Evolutionary conservation across 2,888 invertebrate genomes (phyloP), one percentile per base, ranked within the genome.

Genomic region (Lepidonotus clava): DNA sequence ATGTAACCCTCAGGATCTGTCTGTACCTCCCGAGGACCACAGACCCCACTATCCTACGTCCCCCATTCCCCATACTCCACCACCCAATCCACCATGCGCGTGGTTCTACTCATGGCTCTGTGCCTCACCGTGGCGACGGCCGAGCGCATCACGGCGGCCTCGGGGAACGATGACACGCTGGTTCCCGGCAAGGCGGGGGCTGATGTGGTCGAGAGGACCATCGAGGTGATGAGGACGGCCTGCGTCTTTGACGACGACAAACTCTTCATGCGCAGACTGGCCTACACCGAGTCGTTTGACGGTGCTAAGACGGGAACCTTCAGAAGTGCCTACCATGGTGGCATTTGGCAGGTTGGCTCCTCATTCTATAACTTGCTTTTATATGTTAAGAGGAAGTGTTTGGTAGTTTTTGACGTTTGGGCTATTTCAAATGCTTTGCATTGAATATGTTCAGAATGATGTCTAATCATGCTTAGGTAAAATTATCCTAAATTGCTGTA

Each of bases 341-440:
- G 92, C 21, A 92, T 92, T 32, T 92, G 92, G 91, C 90, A 91
- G 90, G 91, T 92, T 32, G 24, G 77, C 21, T 14, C 24, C 28
- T 11, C 67, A n/a, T n/a, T n/a, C n/a, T n/a, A n/a, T 51, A 18
- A 51, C 21, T 51, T 51, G 53, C 21, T 51, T 18, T 51, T 51
- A 21, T 14, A 21, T 51, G 53, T 14, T 14, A 51, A 14, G 53
- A 18, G 53, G 53, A 51, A 21, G 53, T 51, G 53, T 14, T 21
- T 14, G 21, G 14, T 14, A 18, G 14, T 14, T 18, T 51, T 14
- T 18, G 21, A 14, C 53, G 21, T 51, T 51, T 51, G 53, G 21
- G 53, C 53, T 21, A 51, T 51, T 21, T 51, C 14, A 51, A n/a
- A n/a, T n/a, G n/a, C n/a, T n/a, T n/a, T n/a, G n/a, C n/a, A n/a